These are phyloP conservation scores for Ruditapes philippinarum DNA, from an alignment of 1,140 invertebrate species.

Conservation along the genomic window DNA sequence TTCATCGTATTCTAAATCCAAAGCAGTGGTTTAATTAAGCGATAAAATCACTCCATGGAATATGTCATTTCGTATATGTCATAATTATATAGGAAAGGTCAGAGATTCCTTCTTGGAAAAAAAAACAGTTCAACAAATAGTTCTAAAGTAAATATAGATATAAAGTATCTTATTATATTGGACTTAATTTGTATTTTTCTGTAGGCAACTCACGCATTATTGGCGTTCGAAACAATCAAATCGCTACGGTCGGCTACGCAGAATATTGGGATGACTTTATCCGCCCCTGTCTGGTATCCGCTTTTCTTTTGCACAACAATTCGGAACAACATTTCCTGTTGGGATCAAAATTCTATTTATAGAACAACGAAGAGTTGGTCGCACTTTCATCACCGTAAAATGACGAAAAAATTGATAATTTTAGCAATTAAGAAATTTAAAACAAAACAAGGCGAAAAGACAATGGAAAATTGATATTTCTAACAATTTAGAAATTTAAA, in stretches of 20 bases:
- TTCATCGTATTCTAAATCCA: too few relatives aligned
- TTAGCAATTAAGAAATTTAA: not conserved
- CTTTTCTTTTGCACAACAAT: conserved; percentile 65
- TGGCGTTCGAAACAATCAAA: conserved; percentile 51
- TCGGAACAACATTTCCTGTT: conserved; percentile 66
- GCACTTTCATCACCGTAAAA: too few relatives aligned
- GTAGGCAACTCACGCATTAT: conserved; percentile 66
- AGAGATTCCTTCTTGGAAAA: too few relatives aligned
- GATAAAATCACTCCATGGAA: too few relatives aligned
- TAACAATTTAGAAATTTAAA: not conserved
- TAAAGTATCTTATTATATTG: too few relatives aligned
- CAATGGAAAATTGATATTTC: not conserved
- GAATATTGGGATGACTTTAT: conserved; percentile 68
- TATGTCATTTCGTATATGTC: too few relatives aligned
- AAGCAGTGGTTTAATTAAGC: too few relatives aligned
- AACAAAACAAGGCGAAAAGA: not conserved
- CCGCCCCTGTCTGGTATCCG: conserved; percentile 64
- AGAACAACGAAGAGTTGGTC: not conserved
- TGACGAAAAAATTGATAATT: not conserved
- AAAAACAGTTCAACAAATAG: too few relatives aligned
- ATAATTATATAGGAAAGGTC: too few relatives aligned
- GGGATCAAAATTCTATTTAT: not conserved
- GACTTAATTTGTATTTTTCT: too few relatives aligned
- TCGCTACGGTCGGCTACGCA: conserved; percentile 66
- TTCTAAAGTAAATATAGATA: too few relatives aligned